Evolutionary conservation across 2,113 vertebrate genomes (phyloP).

Genomic region (Clarias gariepinus): DNA sequence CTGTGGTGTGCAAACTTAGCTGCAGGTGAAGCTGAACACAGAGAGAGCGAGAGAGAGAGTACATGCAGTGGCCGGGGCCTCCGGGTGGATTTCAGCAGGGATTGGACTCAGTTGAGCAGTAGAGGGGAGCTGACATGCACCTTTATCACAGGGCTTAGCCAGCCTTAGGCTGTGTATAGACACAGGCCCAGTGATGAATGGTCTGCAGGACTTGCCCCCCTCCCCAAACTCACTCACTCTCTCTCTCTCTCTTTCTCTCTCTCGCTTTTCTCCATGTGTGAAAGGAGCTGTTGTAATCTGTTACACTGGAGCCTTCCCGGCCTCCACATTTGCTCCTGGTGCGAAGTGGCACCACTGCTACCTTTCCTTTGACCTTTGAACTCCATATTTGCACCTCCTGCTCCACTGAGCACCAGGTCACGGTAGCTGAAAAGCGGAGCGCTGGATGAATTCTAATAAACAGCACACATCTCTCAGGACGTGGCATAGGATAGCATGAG

Average conservation of each 20-base stretch:
- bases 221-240: neutral
- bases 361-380: constrained; percentile 58
- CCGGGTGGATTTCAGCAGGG: constrained; percentile 64
- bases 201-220: constrained; percentile 34
- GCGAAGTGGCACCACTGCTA: constrained; percentile 64
- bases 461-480: constrained; percentile 17
- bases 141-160: constrained; percentile 74
- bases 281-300: constrained; percentile 75
- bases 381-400: constrained; percentile 53
- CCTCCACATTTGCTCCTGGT: constrained; percentile 71
- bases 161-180: constrained; percentile 68
- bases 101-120: constrained; percentile 68
- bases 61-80: constrained; percentile 53
- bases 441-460: constrained; percentile 34
- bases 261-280: constrained; percentile 61
- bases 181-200: constrained; percentile 69
- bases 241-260: constrained; percentile 51
- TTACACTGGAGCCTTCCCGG: constrained; percentile 65
- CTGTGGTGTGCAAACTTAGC: constrained; percentile 38
- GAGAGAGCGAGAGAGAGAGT: constrained; percentile 3
- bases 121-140: constrained; percentile 70
- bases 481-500: neutral
- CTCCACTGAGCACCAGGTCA: constrained; percentile 35
- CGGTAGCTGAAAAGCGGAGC: constrained; percentile 4
- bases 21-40: constrained; percentile 48